A percentile compares a stretch with the other conserved stretches of the same genome.
Conservation (phyloP, 2,113 vertebrate species). For the Progne subis region DNA sequence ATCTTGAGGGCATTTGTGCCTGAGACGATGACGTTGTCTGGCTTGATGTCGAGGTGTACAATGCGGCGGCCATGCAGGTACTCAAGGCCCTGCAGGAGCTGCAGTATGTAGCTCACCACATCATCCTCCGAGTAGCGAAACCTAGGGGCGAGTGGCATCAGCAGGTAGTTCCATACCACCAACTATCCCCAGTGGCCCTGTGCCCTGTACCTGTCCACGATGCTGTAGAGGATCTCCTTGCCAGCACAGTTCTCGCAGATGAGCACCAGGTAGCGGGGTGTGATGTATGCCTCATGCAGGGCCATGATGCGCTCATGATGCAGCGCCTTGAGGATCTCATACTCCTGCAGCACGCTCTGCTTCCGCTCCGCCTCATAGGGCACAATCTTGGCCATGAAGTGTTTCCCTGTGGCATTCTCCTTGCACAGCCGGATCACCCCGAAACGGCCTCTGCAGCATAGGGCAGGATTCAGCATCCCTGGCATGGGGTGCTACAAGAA, state of each 20-base stretch:
- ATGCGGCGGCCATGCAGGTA: conserved; percentile 90
- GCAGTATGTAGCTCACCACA: conserved; percentile 87
- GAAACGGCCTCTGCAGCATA: conserved; percentile 84
- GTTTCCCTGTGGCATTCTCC: conserved; percentile 92
- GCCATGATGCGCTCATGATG: conserved; percentile 94
- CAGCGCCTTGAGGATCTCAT: conserved; percentile 92
- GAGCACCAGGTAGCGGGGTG: conserved; percentile 95
- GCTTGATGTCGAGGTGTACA: conserved; percentile 95
- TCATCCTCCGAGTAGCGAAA: conserved; percentile 98
- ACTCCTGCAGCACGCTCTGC: conserved; percentile 89
- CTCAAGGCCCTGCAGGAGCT: conserved; percentile 93
- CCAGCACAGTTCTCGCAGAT: conserved; percentile 92
- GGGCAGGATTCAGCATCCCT: background rate
- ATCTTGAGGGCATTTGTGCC: conserved; percentile 91
- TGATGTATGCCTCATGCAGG: conserved; percentile 95
- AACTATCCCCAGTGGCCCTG: rapidly evolving
- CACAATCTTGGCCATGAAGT: conserved; percentile 96
- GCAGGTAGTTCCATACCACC: rapidly evolving
- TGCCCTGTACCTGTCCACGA: conserved; percentile 86
- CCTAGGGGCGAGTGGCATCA: conserved; percentile 60
- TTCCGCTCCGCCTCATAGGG: conserved; percentile 90
- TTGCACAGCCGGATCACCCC: conserved; percentile 94
- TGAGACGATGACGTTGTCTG: conserved; percentile 90
- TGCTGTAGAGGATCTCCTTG: conserved; percentile 93
- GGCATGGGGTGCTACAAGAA: rapidly evolving